Evolutionary conservation across 2,888 invertebrate genomes (phyloP).

Genomic region (Ectobius pallidus): DNA sequence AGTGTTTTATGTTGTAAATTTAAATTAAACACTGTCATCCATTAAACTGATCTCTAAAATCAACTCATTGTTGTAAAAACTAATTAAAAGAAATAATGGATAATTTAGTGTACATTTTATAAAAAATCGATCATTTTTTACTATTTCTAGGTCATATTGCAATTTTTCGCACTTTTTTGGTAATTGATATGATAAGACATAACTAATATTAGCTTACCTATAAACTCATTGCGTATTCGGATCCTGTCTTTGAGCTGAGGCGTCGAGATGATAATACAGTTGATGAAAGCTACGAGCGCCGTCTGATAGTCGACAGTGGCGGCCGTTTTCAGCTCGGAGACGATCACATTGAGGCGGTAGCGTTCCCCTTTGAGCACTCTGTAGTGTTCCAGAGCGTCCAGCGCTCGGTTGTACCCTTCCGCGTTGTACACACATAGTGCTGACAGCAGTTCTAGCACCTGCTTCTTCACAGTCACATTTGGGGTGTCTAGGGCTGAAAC

Average conservation of each 20-base stretch:
- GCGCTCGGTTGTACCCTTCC: slow-evolving; percentile 84
- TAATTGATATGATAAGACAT: no score
- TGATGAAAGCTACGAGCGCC: slow-evolving; percentile 90
- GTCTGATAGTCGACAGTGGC: slow-evolving; percentile 87
- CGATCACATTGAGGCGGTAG: slow-evolving; percentile 87
- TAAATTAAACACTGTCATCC: no score
- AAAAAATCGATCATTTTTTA: no score
- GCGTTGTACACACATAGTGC: slow-evolving; percentile 93
- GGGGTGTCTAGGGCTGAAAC: slow-evolving; percentile 82
- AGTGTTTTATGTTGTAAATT: no score
- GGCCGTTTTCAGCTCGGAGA: slow-evolving; percentile 85
- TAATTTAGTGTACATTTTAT: no score
- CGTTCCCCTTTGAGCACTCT: slow-evolving; percentile 88
- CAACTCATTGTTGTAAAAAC: no score
- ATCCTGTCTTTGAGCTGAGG: slow-evolving; percentile 85
- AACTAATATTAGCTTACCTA: no score
- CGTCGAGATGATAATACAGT: slow-evolving; percentile 93
- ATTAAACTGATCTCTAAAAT: no score
- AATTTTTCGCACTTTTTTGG: no score
- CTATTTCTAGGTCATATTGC: no score
- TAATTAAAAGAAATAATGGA: no score
- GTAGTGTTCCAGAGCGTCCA: slow-evolving; percentile 90
- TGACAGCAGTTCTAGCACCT: slow-evolving; percentile 93
- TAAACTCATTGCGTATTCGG: slow-evolving; percentile 90
- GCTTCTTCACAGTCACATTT: slow-evolving; percentile 91